These are phyloP conservation scores for Prunella strophiata DNA, from an alignment of 2,797 vertebrate genomes.

Conservation along the genomic window DNA sequence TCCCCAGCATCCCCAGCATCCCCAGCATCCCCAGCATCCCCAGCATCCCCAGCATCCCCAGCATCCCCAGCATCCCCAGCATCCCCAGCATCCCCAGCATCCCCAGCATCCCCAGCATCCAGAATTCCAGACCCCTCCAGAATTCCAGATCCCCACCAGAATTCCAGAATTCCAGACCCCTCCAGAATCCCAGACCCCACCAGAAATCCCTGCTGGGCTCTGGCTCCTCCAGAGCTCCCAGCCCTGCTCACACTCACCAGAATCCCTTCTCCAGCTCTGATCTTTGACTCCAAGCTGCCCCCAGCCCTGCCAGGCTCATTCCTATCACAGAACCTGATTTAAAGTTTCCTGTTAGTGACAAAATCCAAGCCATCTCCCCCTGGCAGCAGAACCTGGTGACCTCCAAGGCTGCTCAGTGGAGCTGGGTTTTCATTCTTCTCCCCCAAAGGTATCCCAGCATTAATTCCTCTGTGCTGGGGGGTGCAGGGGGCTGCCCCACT, in stretches of 20 bases:
- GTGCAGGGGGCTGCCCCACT: neutral
- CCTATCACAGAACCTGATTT: neutral
- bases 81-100: too few relatives aligned
- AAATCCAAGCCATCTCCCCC: neutral
- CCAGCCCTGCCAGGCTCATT: accelerated
- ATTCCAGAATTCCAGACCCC: too few relatives aligned
- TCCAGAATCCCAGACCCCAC: too few relatives aligned
- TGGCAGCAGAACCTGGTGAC: neutral
- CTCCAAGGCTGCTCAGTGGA: neutral
- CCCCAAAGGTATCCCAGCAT: neutral
- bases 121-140: too few relatives aligned
- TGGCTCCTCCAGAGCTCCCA: neutral
- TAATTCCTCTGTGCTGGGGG: neutral
- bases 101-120: too few relatives aligned
- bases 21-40: too few relatives aligned
- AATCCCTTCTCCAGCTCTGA: neutral
- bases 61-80: too few relatives aligned
- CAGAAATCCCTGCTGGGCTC: neutral
- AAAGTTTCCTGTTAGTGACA: neutral
- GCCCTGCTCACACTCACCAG: neutral
- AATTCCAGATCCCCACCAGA: too few relatives aligned
- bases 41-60: too few relatives aligned
- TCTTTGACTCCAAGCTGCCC: neutral
- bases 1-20: too few relatives aligned
- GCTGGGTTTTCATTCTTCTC: neutral